A percentile compares a stretch with the other conserved stretches of the same genome.
phyloP scores from a whole-genome alignment of 2,888 invertebrate genomes.

The Ormyrus pomaceus region DNA sequence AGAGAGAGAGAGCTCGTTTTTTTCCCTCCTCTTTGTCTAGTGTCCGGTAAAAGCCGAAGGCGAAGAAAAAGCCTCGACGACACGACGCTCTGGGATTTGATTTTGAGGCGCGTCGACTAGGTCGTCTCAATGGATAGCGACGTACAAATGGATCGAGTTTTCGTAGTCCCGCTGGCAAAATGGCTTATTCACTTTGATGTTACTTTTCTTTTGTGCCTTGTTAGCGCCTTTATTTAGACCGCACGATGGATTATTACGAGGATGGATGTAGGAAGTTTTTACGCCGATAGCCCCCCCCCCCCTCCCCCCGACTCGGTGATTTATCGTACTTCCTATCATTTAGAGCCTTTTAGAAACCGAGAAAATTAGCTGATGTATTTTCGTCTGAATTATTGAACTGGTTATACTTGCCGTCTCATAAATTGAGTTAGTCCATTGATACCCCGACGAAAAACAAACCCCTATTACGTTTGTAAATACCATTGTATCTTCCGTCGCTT shows the following conservation, averaged over 20 bases:
- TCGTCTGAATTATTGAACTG: background rate
- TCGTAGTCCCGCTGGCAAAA: conserved; percentile 20
- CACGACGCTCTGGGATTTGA: conserved; percentile 49
- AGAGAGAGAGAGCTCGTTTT: no score
- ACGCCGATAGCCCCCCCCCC: background rate
- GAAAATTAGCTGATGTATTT: conserved; percentile 2
- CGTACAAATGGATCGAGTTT: conserved; percentile 52
- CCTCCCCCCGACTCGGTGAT: background rate
- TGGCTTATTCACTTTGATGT: conserved; percentile 53
- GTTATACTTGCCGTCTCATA: no score
- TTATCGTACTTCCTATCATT: background rate
- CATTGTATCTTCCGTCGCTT: no score
- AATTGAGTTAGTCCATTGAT: no score
- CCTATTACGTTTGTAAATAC: no score
- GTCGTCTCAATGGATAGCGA: conserved; percentile 31
- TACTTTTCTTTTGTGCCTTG: conserved; percentile 16
- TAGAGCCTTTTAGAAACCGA: background rate
- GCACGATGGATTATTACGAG: background rate
- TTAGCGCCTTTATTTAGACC: conserved; percentile 37
- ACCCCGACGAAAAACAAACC: no score
- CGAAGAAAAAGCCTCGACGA: conserved; percentile 45
- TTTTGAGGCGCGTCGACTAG: conserved; percentile 29
- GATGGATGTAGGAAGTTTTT: conserved; percentile 32
- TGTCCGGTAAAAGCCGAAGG: conserved; percentile 42
- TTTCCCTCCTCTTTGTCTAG: background rate